These are phyloP conservation scores for Rhizoglyphus robini DNA, from an alignment of 1,140 invertebrate genomes.

Conservation along the genomic window DNA sequence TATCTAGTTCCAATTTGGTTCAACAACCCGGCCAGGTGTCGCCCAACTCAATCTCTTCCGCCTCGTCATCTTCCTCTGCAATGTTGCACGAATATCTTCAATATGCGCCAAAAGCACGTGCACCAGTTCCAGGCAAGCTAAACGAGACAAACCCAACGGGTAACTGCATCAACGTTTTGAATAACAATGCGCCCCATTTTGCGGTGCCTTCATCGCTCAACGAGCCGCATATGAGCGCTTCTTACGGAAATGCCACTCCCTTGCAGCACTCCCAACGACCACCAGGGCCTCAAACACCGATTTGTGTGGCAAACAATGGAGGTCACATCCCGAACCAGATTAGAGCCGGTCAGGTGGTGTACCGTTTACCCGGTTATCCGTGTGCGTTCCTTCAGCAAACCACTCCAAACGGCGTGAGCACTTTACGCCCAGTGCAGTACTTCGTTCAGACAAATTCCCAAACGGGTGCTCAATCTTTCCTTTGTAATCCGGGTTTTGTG, in stretches of 20 bases:
- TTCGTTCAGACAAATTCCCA: conserved; percentile 2
- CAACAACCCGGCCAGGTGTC: conserved; percentile 11
- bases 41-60: conserved; percentile 3
- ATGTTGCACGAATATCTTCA: neutral
- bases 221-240: neutral
- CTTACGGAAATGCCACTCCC: neutral
- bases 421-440: conserved; percentile 10
- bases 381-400: neutral
- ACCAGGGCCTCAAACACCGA: neutral
- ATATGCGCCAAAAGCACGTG: neutral
- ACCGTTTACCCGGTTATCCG: conserved; percentile 13
- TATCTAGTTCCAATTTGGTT: neutral
- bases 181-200: neutral
- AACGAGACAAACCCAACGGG: neutral
- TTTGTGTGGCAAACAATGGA: neutral
- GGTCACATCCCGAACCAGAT: neutral
- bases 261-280: neutral
- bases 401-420: neutral
- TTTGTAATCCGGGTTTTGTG: neutral
- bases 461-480: neutral
- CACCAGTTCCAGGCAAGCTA: neutral
- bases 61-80: conserved; percentile 9
- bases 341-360: conserved; percentile 6
- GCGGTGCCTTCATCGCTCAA: neutral
- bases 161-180: neutral